These are phyloP conservation scores for Laspeyria flexula DNA, from an alignment of 2,888 invertebrate species.

Conservation along the genomic window DNA sequence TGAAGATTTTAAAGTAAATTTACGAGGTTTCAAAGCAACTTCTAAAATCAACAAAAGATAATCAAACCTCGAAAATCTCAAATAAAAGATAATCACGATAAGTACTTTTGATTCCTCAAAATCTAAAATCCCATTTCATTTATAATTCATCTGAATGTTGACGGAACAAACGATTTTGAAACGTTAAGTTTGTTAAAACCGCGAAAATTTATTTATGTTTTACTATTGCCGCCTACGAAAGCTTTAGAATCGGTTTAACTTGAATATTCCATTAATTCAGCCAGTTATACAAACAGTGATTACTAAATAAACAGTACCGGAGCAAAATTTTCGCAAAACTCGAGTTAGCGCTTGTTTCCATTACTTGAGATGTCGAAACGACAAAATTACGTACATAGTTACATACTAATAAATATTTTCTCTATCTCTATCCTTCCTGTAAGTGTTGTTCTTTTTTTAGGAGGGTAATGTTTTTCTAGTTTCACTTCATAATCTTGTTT, in stretches of 20 bases:
- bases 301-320: constrained; percentile 67
- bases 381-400: not conserved
- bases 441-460: no score
- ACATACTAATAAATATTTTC: not conserved
- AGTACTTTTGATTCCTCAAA: constrained; percentile 33
- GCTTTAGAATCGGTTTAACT: constrained; percentile 66
- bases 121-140: constrained; percentile 55
- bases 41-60: constrained; percentile 18
- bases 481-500: no score
- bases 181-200: constrained; percentile 50
- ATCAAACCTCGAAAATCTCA: constrained; percentile 27
- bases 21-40: constrained; percentile 20
- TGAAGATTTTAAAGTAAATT: not conserved
- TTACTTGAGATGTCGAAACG: constrained; percentile 18
- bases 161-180: constrained; percentile 55
- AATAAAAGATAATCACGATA: constrained; percentile 34
- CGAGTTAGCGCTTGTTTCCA: constrained; percentile 28
- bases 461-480: no score
- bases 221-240: constrained; percentile 52
- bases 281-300: constrained; percentile 69
- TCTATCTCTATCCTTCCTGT: no score
- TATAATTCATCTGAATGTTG: constrained; percentile 67
- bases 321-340: constrained; percentile 51
- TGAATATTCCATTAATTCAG: constrained; percentile 78
- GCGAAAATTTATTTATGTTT: constrained; percentile 58